Base-by-base conservation (phyloP, 2,797 vertebrate genomes). In the Podarcis siculus region DNA sequence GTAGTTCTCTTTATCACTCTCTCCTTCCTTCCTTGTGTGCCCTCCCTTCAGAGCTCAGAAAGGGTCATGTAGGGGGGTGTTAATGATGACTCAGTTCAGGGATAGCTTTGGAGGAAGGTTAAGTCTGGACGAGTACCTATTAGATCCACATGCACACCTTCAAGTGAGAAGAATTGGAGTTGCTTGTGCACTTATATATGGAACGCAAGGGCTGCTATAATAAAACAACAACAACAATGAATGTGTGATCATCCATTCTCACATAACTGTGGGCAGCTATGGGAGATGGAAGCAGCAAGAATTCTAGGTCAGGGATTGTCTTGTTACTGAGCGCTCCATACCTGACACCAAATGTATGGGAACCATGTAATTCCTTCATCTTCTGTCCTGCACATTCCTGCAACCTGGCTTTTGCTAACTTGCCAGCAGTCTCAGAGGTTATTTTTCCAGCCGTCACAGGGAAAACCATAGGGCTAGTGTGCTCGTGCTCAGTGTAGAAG, bases 1-100 rank as follows among this genome's bases (percentile, higher is more conserved):
- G 35, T 13, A 13, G 42, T 35, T 17, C 45, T 79, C 45, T 81
- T 71, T 84, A 8, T 32, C 19, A 35, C 19, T 73, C 19, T 27
- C 76, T 49, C 55, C 30, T 23, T 37, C 7, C 42, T 69, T 30
- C 66, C 45, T 21, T 37, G 15, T 69, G 13, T 42, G 42, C 32
- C 89, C 49, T 64, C 86, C 71, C 55, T 87, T n/a, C 10, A 78
- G 12, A 42, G 49, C 64, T 91, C 86, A 75, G 12, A 55, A 2
- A 76, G 25, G 3, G 61, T 15, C 5, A 45, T 45, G 87, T 78
- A 25, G 76, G 35, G n/a, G 75, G 79, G 82, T 88, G 32, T 86
- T 58, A 73, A 42, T 45, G 10, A 79, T 0, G 82, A 37, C 17
- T 67, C 69, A 88, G 61, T 15, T 67, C 69, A 89, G 61, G 4